Evolutionary conservation across 2,888 invertebrate genomes (phyloP).

Genomic region (Endotricha flammealis): DNA sequence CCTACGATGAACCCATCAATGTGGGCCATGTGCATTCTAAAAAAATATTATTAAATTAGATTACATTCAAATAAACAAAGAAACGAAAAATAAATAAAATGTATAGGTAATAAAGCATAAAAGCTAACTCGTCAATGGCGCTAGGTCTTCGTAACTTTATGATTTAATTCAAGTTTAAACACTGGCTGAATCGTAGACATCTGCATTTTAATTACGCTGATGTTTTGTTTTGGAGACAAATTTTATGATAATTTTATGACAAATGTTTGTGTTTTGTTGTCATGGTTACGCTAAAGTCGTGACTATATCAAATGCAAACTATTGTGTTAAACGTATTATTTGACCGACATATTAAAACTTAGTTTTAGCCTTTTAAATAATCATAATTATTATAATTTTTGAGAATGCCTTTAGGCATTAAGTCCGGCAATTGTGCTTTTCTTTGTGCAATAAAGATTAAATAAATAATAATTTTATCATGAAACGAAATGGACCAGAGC

Average conservation of each 20-base stretch:
- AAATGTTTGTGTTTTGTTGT: conserved; percentile 1
- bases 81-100: not conserved
- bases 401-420: too few species aligned
- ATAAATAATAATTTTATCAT: too few species aligned
- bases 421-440: too few species aligned
- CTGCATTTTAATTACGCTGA: conserved; percentile 46
- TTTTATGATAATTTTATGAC: too few species aligned
- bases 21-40: not conserved
- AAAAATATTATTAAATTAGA: not conserved
- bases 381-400: too few species aligned
- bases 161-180: conserved; percentile 87
- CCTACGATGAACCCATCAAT: not conserved
- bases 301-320: too few species aligned
- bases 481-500: too few species aligned
- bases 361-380: too few species aligned
- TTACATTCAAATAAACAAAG: not conserved
- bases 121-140: not conserved
- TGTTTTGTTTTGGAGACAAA: conserved; percentile 21
- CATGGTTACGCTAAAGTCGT: conserved; percentile 9
- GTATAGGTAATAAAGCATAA: not conserved
- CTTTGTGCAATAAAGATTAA: too few species aligned
- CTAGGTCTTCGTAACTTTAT: conserved; percentile 80
- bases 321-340: too few species aligned
- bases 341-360: too few species aligned
- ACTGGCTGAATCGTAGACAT: conserved; percentile 74